Base-by-base conservation (phyloP, 2,888 invertebrate species). In the Orchesellides sinensis region DNA sequence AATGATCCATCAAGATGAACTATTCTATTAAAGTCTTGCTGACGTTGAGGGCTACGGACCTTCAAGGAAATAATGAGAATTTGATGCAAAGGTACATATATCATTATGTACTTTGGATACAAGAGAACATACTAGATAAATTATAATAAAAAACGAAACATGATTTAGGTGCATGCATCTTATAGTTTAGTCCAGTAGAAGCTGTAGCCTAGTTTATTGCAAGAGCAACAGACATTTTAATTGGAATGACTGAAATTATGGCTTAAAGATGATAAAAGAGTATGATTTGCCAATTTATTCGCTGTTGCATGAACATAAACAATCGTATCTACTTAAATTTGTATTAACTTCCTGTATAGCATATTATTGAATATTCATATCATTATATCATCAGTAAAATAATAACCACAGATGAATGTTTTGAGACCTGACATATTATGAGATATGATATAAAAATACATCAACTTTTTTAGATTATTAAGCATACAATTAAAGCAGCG, bases 121-220 rank as follows among this genome's bases (percentile, higher is more conserved):
- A n/a, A n/a, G n/a, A n/a, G n/a, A n/a, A n/a, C n/a, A n/a, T n/a
- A n/a, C n/a, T n/a, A n/a, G n/a, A n/a, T n/a, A n/a, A n/a, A n/a
- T n/a, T n/a, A n/a, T n/a, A n/a, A n/a, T n/a, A n/a, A n/a, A n/a
- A n/a, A n/a, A n/a, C n/a, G n/a, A n/a, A n/a, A n/a, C 40, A 40
- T 40, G 40, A 2, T 40, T 40, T 2, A 8, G 10, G 40, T 14
- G 10, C 10, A 10, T 14, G 40, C n/a, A 14, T 40, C n/a, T 40
- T 40, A n/a, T 6, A 52, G 25, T 45, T 32, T 49, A 69, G 52
- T 54, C 19, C 52, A 69, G 69, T 19, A 70, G 54, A 70, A 19
- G 69, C 21, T 63, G 40, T 35, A 66, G 25, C 45, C 23, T 27
- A 23, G 21, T 70, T 56, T 70, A 63, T 35, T 63, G 40, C 14